Evolutionary conservation across 2,888 invertebrate species (phyloP).

Genomic region (Dolomedes plantarius): DNA sequence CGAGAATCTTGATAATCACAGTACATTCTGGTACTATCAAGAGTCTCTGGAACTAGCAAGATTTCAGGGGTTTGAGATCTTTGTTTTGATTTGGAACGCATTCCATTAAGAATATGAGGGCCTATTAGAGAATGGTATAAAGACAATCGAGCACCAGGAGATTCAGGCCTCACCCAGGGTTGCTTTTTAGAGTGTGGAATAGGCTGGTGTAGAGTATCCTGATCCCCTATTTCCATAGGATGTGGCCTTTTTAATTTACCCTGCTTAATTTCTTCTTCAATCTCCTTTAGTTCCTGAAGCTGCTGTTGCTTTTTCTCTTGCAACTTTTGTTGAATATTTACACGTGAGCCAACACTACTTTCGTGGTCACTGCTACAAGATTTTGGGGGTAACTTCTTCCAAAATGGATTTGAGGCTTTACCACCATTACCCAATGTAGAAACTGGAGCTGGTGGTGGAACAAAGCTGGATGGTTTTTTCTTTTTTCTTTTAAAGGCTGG

Average conservation of each 20-base stretch:
- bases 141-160: conserved; percentile 51
- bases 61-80: conserved; percentile 87
- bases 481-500: conserved; percentile 87
- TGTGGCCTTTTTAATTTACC: conserved; percentile 81
- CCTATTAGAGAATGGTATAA: conserved; percentile 66
- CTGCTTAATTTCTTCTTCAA: conserved; percentile 91
- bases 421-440: conserved; percentile 62
- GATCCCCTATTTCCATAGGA: conserved; percentile 75
- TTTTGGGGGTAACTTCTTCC: conserved; percentile 75
- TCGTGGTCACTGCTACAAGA: conserved; percentile 85
- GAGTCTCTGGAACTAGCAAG: conserved; percentile 85
- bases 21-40: conserved; percentile 80
- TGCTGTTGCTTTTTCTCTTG: conserved; percentile 93
- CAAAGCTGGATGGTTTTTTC: conserved; percentile 92
- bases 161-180: conserved; percentile 78
- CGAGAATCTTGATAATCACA: conserved; percentile 76
- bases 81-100: conserved; percentile 75
- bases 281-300: conserved; percentile 86
- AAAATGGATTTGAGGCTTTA: conserved; percentile 74
- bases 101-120: conserved; percentile 64
- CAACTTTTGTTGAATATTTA: conserved; percentile 90
- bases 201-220: conserved; percentile 80
- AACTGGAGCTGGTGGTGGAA: conserved; percentile 82
- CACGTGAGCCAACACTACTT: conserved; percentile 84
- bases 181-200: conserved; percentile 85